Conservation (phyloP, 1,140 invertebrate species). For the Drosophila pectinifera region DNA sequence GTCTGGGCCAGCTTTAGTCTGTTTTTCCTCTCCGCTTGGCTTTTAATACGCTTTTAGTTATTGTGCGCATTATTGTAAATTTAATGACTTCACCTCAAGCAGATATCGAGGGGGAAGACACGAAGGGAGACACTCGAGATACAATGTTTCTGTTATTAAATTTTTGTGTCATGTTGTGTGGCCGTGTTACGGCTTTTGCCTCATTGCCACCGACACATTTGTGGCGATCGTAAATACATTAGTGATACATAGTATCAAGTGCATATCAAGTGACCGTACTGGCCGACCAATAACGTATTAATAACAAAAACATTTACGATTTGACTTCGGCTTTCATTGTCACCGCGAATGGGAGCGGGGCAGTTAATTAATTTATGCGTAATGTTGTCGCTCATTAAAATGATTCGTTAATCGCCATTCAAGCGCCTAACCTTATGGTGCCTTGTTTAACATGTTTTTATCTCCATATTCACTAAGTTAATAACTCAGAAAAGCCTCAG, state of each 20-base stretch:
- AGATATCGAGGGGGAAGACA: slow-evolving; percentile 9
- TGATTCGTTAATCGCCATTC: slow-evolving; percentile 60
- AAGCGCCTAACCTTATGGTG: slow-evolving; percentile 29
- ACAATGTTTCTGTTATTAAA: slow-evolving; percentile 60
- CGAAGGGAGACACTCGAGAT: slow-evolving; percentile 33
- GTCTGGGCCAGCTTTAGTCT: slow-evolving; percentile 32
- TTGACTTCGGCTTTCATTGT: slow-evolving; percentile 50
- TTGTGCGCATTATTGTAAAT: slow-evolving; percentile 80
- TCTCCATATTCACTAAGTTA: background rate
- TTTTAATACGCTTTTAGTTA: slow-evolving; percentile 74
- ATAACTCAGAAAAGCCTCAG: background rate
- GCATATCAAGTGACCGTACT: slow-evolving; percentile 40
- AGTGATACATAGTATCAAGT: slow-evolving; percentile 65
- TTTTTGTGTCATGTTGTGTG: slow-evolving; percentile 75
- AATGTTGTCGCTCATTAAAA: slow-evolving; percentile 68
- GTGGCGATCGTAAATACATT: slow-evolving; percentile 77
- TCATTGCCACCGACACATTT: slow-evolving; percentile 81
- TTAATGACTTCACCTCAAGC: slow-evolving; percentile 72
- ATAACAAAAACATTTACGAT: slow-evolving; percentile 75
- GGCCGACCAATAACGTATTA: slow-evolving; percentile 54
- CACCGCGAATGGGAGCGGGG: slow-evolving; percentile 32
- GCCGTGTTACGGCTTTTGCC: slow-evolving; percentile 78
- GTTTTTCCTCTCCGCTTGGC: slow-evolving; percentile 15
- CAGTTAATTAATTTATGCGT: slow-evolving; percentile 74
- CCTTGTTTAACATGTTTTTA: slow-evolving; percentile 25